Conservation (phyloP, 1,140 invertebrate genomes). For the Drosophila ogumai region DNA sequence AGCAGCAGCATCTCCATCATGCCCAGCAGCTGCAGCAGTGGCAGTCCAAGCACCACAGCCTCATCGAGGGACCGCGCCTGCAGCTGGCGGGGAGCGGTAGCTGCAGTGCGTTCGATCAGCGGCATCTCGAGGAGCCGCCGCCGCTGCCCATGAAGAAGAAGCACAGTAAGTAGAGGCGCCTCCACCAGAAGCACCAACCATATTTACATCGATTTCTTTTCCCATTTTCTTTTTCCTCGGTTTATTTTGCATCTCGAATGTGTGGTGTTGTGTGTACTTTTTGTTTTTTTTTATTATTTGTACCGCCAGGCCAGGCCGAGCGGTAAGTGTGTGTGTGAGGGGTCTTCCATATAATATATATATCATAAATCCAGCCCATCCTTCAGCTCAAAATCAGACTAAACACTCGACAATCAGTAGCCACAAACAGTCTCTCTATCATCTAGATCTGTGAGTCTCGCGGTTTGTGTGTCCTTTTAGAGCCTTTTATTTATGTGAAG, state of each 20-base stretch:
- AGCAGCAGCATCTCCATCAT: slow-evolving; percentile 35
- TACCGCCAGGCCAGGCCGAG: slow-evolving; percentile 54
- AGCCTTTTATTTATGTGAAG: slow-evolving; percentile 49
- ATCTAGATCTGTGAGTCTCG: not conserved
- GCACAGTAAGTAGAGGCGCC: slow-evolving; percentile 92
- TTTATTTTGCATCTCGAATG: slow-evolving; percentile 43
- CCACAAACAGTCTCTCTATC: slow-evolving; percentile 15
- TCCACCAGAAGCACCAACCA: slow-evolving; percentile 28
- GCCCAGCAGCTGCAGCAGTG: slow-evolving; percentile 62
- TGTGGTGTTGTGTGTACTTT: slow-evolving; percentile 20
- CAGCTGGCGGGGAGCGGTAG: slow-evolving; percentile 44
- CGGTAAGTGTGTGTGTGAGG: slow-evolving; percentile 47
- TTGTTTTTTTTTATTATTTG: not conserved
- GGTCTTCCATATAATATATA: not conserved
- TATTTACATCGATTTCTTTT: slow-evolving; percentile 60
- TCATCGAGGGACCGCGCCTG: slow-evolving; percentile 68
- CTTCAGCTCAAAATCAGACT: slow-evolving; percentile 16
- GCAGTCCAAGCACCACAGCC: slow-evolving; percentile 78
- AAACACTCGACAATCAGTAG: slow-evolving; percentile 25
- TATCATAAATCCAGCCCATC: slow-evolving; percentile 1
- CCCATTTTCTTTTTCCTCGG: slow-evolving; percentile 21
- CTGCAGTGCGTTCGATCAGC: slow-evolving; percentile 61
- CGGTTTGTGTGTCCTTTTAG: slow-evolving; percentile 47
- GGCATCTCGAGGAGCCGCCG: slow-evolving; percentile 89
- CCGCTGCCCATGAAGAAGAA: slow-evolving; percentile 96